Base-by-base conservation (phyloP, 1,140 invertebrate species). In the Stenopsyche tienmushanensis region DNA sequence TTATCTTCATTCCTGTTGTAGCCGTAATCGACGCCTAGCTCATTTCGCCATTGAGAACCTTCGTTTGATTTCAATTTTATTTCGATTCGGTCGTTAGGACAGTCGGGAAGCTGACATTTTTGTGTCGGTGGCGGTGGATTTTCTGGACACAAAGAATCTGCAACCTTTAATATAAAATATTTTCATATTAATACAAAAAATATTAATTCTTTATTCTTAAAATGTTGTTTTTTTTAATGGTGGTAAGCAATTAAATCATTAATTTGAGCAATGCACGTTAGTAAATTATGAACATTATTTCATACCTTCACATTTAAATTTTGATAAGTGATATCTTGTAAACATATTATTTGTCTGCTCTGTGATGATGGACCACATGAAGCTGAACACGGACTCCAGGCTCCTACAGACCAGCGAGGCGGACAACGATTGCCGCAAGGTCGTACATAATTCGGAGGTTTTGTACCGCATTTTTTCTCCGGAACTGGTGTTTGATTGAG, bases 311-410 rank as follows among this genome's bases (percentile, higher is more conserved):
- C 64, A 26, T 70, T 70, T 7, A 70, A 50, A 0, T 44, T 23
- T 26, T 57, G 49, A 42, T 57, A 55, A 1, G 64, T 42, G 9
- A 67, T 23, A 50, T 70, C 69, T 25, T 70, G 69, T 29, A 54
- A 39, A 39, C 69, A 70, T 24, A 60, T 39, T 10, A 70, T 24
- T 39, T 60, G 21, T 34, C 69, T 25, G 29, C 17, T 55, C 39
- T 70, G 69, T 0, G 29, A 26, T 18, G 79, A 77, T 8, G 76
- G 76, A n/a, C 80, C 80, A 69, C 80, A 81, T 3, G 69, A 49
- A 0, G 77, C 75, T 2, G 78, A 77, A 53, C 80, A 81, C 1
- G 78, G 73, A n/a, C 78, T 76, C 80, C 80, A 81, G 10, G 78
- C 73, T 18, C 75, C 74, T 0, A 78, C 73, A 47, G 77, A 72